Evolutionary conservation across 1,140 invertebrate genomes (phyloP), one percentile per base, ranked within the genome.

Genomic region (Hesperophylax magnus): DNA sequence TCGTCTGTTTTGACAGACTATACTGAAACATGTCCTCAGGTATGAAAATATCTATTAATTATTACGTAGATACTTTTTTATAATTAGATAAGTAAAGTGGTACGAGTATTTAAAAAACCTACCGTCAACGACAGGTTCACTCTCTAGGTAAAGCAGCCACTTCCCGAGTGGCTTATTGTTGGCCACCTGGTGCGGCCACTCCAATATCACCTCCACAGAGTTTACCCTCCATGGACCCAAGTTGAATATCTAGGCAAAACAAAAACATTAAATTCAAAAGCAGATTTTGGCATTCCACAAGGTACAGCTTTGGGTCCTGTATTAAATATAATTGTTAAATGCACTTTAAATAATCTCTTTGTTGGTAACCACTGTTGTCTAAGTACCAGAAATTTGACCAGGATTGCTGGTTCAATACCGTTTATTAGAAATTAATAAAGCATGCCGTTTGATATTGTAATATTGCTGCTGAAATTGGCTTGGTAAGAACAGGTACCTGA

Each of bases 111-210:
- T 4, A 17, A 4, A 58, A n/a, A 58, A 67, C 82, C 90, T 90
- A 91, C 94, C 92, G 89, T 95, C 93, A 22, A 96, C 92, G 60
- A 91, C 91, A 11, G 97, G 97, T 7, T 91, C 84, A 80, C 94
- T 93, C 88, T 97, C 97, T 58, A 98, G 90, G 86, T 98, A 98
- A 0, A 98, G 90, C 14, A 98, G 89, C 94, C 97, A 98, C 88
- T 98, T 98, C 58, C 96, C 96, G 84, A 94, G 91, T 15, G 90
- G 86, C 83, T 93, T 93, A 17, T 94, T 92, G 84, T 94, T 96
- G 22, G 94, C 93, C 1, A 98, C 93, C 89, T 98, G 96, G 85
- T 95, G 94, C 0, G 98, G 98, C 97, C 97, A 98, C 2, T 93
- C 91, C 79, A 99, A 95, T 31, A 91, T 89, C n/a, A 99, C 93